A percentile compares a stretch with the other conserved stretches of the same genome.
These are phyloP conservation scores for Gambelia wislizenii DNA, from an alignment of 2,797 vertebrate genomes.

Conservation along the genomic window DNA sequence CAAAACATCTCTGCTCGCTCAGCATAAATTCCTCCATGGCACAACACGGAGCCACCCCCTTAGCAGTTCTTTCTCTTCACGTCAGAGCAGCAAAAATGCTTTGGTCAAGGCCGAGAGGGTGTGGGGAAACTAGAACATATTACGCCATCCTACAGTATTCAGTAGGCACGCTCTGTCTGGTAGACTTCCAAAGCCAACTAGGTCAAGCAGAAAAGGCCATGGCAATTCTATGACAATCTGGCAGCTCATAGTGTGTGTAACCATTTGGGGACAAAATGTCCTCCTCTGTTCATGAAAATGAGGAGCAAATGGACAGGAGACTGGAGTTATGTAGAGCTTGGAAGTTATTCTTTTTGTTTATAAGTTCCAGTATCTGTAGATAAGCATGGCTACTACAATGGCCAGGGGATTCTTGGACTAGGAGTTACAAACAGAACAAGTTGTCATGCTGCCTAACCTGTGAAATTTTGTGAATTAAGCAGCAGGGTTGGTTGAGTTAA, in stretches of 20 bases:
- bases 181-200: neutral
- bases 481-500: too few relatives aligned
- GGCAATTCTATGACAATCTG: too few relatives aligned
- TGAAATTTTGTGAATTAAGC: too few relatives aligned
- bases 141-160: neutral
- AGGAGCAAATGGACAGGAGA: neutral
- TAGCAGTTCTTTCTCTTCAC: neutral
- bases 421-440: too few relatives aligned
- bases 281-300: neutral
- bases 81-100: neutral
- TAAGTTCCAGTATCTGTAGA: neutral
- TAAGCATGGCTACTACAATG: too few relatives aligned
- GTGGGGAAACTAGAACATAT: neutral
- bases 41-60: neutral
- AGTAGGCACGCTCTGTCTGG: neutral
- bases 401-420: too few relatives aligned
- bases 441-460: too few relatives aligned
- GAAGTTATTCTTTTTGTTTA: neutral
- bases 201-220: neutral
- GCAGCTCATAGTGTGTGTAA: neutral
- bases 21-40: neutral
- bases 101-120: neutral
- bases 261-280: neutral
- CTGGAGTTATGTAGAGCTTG: neutral
- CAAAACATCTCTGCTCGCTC: neutral